These are phyloP conservation scores for Tholera decimalis DNA, from an alignment of 2,888 invertebrate genomes.

Conservation along the genomic window DNA sequence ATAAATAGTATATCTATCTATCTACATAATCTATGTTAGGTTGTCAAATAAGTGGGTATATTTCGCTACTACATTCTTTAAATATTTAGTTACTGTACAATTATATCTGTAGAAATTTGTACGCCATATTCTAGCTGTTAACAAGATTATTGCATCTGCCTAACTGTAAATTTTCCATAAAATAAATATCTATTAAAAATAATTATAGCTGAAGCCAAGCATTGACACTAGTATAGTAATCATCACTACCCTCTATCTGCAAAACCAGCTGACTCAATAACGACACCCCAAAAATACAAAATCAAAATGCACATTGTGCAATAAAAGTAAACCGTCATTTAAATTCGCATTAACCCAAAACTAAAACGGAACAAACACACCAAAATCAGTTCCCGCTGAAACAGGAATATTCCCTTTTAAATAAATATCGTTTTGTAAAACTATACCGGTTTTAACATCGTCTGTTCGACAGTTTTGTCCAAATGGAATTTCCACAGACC, in stretches of 20 bases:
- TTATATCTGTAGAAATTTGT: too few species aligned
- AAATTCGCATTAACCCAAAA: conserved; percentile 46
- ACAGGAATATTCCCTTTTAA: conserved; percentile 49
- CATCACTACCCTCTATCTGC: not conserved
- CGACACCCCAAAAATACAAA: conserved; percentile 30
- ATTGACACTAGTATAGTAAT: not conserved
- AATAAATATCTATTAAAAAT: too few species aligned
- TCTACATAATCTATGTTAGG: too few species aligned
- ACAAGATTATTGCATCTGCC: too few species aligned
- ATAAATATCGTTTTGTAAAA: conserved; percentile 62
- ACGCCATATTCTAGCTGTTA: too few species aligned
- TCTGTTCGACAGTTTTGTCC: conserved; percentile 57
- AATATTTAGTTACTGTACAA: too few species aligned
- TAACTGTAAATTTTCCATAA: too few species aligned
- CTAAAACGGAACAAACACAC: conserved; percentile 24
- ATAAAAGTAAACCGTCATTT: conserved; percentile 38
- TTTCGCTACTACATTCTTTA: too few species aligned
- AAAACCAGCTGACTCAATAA: conserved; percentile 22
- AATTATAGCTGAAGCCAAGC: not conserved
- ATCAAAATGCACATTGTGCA: conserved; percentile 32
- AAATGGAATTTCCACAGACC: conserved; percentile 1
- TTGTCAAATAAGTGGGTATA: too few species aligned
- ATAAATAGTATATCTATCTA: too few species aligned
- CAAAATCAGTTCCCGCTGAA: conserved; percentile 39
- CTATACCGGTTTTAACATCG: conserved; percentile 47